Percentiles rank a stretch among this genome's conserved stretches.
These are phyloP conservation scores for Drosophila peninsularis DNA, from an alignment of 2,888 invertebrate genomes.

Conservation along the genomic window DNA sequence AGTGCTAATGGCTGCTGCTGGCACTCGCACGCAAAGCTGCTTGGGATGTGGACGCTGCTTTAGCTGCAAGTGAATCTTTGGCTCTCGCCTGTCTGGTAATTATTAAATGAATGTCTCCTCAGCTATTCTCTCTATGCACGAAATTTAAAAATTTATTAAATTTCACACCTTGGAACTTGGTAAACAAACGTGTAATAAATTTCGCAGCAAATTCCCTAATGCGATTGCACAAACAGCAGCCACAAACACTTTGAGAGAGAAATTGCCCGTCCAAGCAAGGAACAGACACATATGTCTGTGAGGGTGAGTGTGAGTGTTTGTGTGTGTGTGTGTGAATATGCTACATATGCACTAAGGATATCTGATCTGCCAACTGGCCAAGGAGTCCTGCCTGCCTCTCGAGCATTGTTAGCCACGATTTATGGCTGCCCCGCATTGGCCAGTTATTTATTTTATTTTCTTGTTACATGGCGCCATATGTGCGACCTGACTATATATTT, in stretches of 20 bases:
- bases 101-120: not conserved
- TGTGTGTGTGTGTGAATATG: not conserved
- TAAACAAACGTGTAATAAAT: conserved; percentile 54
- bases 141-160: conserved; percentile 28
- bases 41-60: not conserved
- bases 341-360: conserved; percentile 22
- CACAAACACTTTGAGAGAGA: conserved; percentile 41
- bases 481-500: not conserved
- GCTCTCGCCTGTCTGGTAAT: conserved; percentile 1
- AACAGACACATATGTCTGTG: not conserved
- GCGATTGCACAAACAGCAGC: conserved; percentile 59
- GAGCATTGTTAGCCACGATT: conserved; percentile 44
- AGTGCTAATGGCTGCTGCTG: conserved; percentile 12
- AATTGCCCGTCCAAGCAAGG: conserved; percentile 29
- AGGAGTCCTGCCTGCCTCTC: conserved; percentile 28
- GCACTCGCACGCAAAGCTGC: not conserved
- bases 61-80: not conserved
- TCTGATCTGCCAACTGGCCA: conserved; percentile 39
- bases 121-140: not conserved
- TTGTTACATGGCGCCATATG: not conserved
- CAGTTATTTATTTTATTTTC: conserved; percentile 30
- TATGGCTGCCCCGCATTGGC: conserved; percentile 35
- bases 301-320: not conserved
- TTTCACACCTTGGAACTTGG: conserved; percentile 47
- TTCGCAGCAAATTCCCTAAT: conserved; percentile 58